Evolutionary conservation across 2,888 invertebrate genomes (phyloP).

Genomic region (Chamaedrilus cognettii): DNA sequence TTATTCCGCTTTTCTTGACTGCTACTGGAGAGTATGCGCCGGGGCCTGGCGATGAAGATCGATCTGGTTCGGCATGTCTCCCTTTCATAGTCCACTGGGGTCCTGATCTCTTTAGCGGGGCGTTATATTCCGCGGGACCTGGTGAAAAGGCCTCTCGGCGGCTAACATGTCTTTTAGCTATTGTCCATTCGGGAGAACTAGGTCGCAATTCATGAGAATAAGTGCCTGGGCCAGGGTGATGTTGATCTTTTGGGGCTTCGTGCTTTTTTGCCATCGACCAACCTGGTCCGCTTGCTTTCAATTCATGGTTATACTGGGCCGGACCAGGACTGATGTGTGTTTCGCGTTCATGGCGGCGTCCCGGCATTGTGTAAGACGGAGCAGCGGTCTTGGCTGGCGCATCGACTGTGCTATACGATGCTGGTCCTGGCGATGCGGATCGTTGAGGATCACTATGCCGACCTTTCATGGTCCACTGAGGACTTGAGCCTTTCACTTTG

Average conservation of each 20-base stretch:
- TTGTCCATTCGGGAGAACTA: not conserved
- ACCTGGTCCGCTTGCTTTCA: not conserved
- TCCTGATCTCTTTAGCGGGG: not conserved
- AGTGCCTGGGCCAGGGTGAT: not conserved
- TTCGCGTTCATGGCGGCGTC: not conserved
- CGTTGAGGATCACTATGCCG: not conserved
- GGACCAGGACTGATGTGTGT: not conserved
- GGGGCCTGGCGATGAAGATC: not conserved
- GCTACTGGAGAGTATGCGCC: too few relatives aligned
- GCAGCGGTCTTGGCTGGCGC: not conserved
- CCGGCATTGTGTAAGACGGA: not conserved
- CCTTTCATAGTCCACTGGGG: conserved; percentile 7
- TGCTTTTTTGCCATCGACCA: not conserved
- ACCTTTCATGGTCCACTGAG: conserved; percentile 3
- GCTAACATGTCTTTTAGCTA: not conserved
- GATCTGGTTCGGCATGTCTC: not conserved
- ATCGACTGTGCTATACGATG: not conserved
- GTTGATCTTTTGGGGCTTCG: not conserved
- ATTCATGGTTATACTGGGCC: not conserved
- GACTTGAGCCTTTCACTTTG: not conserved
- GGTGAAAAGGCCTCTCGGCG: not conserved
- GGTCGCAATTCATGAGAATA: not conserved
- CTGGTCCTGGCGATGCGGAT: not conserved
- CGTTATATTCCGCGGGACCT: not conserved
- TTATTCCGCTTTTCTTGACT: too few relatives aligned